These are phyloP conservation scores for Cyphomyrmex costatus DNA, from an alignment of 1,140 invertebrate species.

Conservation along the genomic window DNA sequence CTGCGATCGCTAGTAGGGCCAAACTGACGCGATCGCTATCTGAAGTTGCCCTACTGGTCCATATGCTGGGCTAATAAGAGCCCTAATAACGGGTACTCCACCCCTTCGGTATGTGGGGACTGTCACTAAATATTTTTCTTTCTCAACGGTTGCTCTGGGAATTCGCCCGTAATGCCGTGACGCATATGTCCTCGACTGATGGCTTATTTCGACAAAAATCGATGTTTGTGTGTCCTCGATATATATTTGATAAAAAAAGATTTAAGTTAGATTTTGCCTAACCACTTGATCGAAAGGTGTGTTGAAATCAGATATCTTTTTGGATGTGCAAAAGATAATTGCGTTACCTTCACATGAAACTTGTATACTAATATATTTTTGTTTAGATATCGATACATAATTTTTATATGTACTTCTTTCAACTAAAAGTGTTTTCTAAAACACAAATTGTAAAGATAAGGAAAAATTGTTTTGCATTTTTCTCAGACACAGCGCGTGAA, in stretches of 20 bases:
- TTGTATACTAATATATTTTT: not conserved
- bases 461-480: not conserved
- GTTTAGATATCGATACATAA: not conserved
- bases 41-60: slow-evolving; percentile 81
- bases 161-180: slow-evolving; percentile 68
- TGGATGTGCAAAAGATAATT: not conserved
- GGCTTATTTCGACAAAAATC: slow-evolving; percentile 46
- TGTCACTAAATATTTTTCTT: slow-evolving; percentile 87
- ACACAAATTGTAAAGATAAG: not conserved
- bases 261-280: not conserved
- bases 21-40: slow-evolving; percentile 80
- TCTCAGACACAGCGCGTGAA: not conserved
- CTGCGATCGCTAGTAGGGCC: slow-evolving; percentile 54
- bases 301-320: not conserved
- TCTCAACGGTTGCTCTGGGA: slow-evolving; percentile 81
- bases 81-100: slow-evolving; percentile 81
- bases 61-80: slow-evolving; percentile 86
- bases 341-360: not conserved
- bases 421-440: not conserved
- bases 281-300: not conserved
- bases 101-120: slow-evolving; percentile 77
- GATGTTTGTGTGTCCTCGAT: slow-evolving; percentile 40
- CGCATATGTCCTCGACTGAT: slow-evolving; percentile 50
- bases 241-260: not conserved
- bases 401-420: not conserved